Base-by-base conservation (phyloP, 2,113 vertebrate genomes). In the Pimephales promelas region DNA sequence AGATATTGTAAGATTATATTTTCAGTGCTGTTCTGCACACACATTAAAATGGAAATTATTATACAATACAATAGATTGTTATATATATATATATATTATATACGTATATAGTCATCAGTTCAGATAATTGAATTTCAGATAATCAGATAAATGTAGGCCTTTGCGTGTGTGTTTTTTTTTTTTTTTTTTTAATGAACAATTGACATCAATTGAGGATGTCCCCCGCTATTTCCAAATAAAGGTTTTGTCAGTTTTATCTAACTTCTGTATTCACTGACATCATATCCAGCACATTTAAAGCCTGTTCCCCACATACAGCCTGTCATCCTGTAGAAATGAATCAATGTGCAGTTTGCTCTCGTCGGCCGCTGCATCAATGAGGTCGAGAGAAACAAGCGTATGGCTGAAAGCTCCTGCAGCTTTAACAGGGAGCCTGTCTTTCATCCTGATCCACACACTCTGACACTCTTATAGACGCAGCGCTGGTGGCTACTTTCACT, bases 401-500 rank as follows among this genome's bases (percentile, higher is more conserved):
- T 54, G 26, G 26, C 73, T 61, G 75, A 78, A 61, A 43, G 56
- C 31, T 57, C 20, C 22, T 10, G 52, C 73, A 34, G 73, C 75
- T 24, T 43, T 59, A 61, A 43, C 56, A 61, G 56, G 31, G 74
- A 59, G 74, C 54, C 74, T 77, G 54, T 59, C 49, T 77, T 77
- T 34, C 52, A 77, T 77, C 31, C 54, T 57, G 54, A 76, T 28
- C 73, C 54, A 77, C 74, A 43, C 52, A 40, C 54, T 52, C 26
- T 56, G 73, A 75, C 73, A 56, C 31, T 78, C 36, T 78, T 26
- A 62, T 28, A 45, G 54, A 78, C 8, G 24, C 34, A 26, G 22
- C 31, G 75, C 76, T 78, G 76, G 76, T 78, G 76, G 76, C 76
- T 24, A 78, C 76, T 45, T 78, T 36, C 56, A 78, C 76, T 78